Evolutionary conservation across 2,797 vertebrate species (phyloP), one percentile per base, ranked within the genome.

Genomic region (Sebastes oblongus): DNA sequence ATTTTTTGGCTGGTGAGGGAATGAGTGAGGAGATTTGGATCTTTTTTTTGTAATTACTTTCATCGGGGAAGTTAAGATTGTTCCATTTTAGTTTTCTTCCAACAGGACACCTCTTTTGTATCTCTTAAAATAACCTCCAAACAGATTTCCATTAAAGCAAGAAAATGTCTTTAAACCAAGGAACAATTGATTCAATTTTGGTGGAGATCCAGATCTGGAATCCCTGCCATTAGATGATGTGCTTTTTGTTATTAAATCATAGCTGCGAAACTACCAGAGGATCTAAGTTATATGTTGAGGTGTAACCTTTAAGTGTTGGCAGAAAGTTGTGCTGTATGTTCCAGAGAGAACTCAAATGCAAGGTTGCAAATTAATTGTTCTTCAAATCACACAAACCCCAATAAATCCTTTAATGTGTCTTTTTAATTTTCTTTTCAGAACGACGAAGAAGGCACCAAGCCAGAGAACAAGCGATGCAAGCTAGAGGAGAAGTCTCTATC

Each of bases 391-490:
- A 20, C 24, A 70, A 34, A 56, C 3, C 30, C 4, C 14, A 50
- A 39, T 56, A 69, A 27, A 62, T 66, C 46, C 10, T 68, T 65
- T 12, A 61, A 55, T 54, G 22, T 69, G 22, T 73, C 22, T 65
- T 55, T 60, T 60, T 12, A 65, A 60, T 58, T 8, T 30, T 81
- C 65, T 73, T 39, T 66, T 71, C 56, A 99, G 98, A 98, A 96
- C 11, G 96, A 98, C 6, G 98, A 99, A 58, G 98, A 99, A 70
- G 92, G 89, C 85, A 85, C 95, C 87, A 97, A 97, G 92, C 95
- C 92, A 77, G 98, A 98, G 70, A 97, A 93, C 94, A 99, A 99
- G 93, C 97, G 98, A 89, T 95, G 96, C 42, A 98, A 97, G 94
- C 91, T 94, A 5, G 98, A 99, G 81, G 97, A 98, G 20, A 99